Evolutionary conservation across 1,140 invertebrate species (phyloP), one percentile per base, ranked within the genome.

Genomic region (Hyposmocoma kahamanoa): DNA sequence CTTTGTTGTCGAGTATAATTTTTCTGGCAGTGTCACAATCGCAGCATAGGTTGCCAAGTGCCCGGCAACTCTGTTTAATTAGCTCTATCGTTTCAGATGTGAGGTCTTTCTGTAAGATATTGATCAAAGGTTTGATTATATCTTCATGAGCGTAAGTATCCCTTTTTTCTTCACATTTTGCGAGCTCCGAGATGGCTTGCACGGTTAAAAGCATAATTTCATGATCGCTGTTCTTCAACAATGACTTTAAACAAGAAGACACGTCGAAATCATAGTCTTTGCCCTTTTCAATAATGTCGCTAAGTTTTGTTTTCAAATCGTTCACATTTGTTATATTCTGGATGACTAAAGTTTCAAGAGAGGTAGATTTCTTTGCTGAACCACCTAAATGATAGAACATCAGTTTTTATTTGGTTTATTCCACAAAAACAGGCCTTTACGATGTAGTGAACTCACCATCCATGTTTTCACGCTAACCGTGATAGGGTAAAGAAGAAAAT

Each of bases 21-120:
- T 89, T 88, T 49, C 91, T 87, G 19, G 89, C 89, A 60, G 87
- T 87, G 89, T 95, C 92, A 87, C 95, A 96, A 67, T 96, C 93
- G 79, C 92, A 97, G 63, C 94, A 96, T 60, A 97, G 92, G 77
- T 97, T 97, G 36, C 94, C 95, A 17, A 97, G 79, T 4, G 94
- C 94, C 63, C 95, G 88, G 55, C 93, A 93, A 15, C 90, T 89
- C 68, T 96, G 94, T 49, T 90, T 92, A 18, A 90, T 66, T 19
- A 91, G 59, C 45, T 91, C 87, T 49, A 89, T 72, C 46, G 88
- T 88, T n/a, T 77, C 69, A 6, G 50, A 18, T 57, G 72, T 62
- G 62, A 70, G 53, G 22, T 80, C 68, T 42, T 67, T 68, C 17
- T 60, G 54, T 56, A 91, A 64, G 51, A 91, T 78, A 28, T 87